Evolutionary conservation across 1,140 invertebrate genomes (phyloP), one percentile per base, ranked within the genome.

Genomic region (Trichogramma pretiosum): DNA sequence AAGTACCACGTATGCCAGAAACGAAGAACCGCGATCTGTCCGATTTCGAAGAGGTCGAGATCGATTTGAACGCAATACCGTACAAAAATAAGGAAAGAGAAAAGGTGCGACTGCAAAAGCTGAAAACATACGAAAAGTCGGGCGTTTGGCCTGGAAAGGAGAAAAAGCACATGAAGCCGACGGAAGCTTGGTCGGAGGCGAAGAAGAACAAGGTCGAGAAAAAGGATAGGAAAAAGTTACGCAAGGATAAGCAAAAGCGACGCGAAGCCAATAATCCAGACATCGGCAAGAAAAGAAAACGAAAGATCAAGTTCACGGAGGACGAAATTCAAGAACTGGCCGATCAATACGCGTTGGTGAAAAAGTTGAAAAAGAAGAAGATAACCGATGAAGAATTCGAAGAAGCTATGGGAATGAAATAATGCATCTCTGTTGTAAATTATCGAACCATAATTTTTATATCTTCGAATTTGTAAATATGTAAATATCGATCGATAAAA

Each of bases 1-100:
- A 85, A 62, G 70, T 98, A 54, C 95, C 94, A 1, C 81, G 83
- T 63, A 98, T 98, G 93, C 92, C 93, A 0, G 95, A 99, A 74
- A 67, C 95, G 0, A 52, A 47, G 62, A 79, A 79, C 28, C 75
- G 77, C 47, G 75, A 81, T 56, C 65, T 77, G 1, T 68, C 74
- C 8, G 80, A 78, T 53, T 95, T 94, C 64, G 53, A 74, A 11
- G 70, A 76, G 11, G 3, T n/a, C 1, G 70, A 79, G 11, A 71
- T 91, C 17, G 84, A 96, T 67, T 68, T 84, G 5, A 86, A 88
- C 59, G 72, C 67, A 14, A 84, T 98, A 53, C 14, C 80, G 14
- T 98, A 91, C 61, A 86, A 78, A 65, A 84, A 95, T 62, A 85
- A 85, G 59, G 76, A 84, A 56, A 79, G 80, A 56, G 91, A 96